Conservation (phyloP, 2,888 invertebrate genomes). For the Blastobasis adustella region DNA sequence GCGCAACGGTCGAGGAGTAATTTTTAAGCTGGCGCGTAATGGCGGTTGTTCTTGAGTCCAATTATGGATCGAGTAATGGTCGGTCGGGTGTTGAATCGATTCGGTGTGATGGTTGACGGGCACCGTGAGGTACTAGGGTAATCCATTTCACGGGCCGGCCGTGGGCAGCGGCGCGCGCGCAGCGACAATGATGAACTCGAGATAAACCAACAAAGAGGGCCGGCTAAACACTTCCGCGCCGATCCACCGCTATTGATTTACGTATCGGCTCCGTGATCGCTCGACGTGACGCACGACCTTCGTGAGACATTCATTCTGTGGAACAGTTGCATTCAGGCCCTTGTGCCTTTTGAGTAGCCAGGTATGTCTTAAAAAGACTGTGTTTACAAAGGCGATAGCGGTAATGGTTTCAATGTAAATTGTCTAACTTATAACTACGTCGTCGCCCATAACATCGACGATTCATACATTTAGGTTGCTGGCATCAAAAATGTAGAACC, state of each 20-base stretch:
- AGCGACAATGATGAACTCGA: slow-evolving; percentile 14
- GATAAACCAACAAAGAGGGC: slow-evolving; percentile 13
- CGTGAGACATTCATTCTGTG: slow-evolving; percentile 19
- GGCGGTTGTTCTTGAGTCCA: no score
- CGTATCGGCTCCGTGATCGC: slow-evolving; percentile 18
- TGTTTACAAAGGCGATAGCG: no score
- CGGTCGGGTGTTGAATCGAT: slow-evolving; percentile 3
- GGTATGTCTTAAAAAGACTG: no score
- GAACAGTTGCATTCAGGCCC: neutral
- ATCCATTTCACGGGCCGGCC: slow-evolving; percentile 5
- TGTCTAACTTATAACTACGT: no score
- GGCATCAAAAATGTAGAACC: no score
- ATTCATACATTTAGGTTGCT: no score
- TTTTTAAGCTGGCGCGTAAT: no score
- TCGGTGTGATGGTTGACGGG: slow-evolving; percentile 5
- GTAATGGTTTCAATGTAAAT: no score
- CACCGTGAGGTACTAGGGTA: slow-evolving; percentile 5
- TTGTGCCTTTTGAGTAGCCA: no score
- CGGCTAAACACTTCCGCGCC: slow-evolving; percentile 15
- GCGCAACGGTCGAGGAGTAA: no score
- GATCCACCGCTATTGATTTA: slow-evolving; percentile 24
- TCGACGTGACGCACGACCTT: slow-evolving; percentile 31
- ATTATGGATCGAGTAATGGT: neutral
- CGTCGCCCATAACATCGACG: no score
- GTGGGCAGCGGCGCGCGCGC: neutral